Evolutionary conservation across 2,797 vertebrate species (phyloP), one percentile per base, ranked within the genome.

Genomic region (Xyrichtys novacula): DNA sequence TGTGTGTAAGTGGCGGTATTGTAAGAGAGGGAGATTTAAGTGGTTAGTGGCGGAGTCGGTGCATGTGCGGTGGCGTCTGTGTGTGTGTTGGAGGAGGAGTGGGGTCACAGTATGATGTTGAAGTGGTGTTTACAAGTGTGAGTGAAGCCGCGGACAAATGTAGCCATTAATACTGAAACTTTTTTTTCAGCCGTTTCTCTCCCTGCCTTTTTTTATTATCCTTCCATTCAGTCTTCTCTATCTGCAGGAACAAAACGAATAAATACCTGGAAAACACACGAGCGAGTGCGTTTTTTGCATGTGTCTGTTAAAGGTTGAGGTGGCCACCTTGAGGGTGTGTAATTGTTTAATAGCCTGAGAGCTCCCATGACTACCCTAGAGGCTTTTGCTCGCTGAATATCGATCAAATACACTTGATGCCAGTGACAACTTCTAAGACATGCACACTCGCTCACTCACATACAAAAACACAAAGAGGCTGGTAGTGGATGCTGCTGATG

Each of bases 311-410:
- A 74, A 83, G 52, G 74, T 73, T 52, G 73, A 84, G 81, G 81
- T 85, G 87, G 88, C 68, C 78, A 89, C 84, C 88, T 86, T 84
- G 77, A 87, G 80, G 76, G 80, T 87, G 61, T 87, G 66, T 92
- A 91, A 92, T 92, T 91, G 86, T 91, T 92, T 92, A 92, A 91
- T 86, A 90, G 88, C 82, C 80, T 85, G 68, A 84, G 74, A 89
- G 81, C 80, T 90, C 65, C 78, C 63, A 68, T 73, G 76, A 73
- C 69, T 80, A 55, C 77, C 85, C 84, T 50, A 68, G 78, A 73
- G 74, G 66, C 76, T 71, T 78, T 80, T 85, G 80, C 75, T 79
- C 58, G 40, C 63, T 79, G 71, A 75, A 78, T 72, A 93, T 93
- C 80, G 84, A 92, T 92, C 73, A 82, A 81, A 81, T 74, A 66